Conservation (phyloP, 2,113 vertebrate genomes). For the Tylochromis polylepis region DNA sequence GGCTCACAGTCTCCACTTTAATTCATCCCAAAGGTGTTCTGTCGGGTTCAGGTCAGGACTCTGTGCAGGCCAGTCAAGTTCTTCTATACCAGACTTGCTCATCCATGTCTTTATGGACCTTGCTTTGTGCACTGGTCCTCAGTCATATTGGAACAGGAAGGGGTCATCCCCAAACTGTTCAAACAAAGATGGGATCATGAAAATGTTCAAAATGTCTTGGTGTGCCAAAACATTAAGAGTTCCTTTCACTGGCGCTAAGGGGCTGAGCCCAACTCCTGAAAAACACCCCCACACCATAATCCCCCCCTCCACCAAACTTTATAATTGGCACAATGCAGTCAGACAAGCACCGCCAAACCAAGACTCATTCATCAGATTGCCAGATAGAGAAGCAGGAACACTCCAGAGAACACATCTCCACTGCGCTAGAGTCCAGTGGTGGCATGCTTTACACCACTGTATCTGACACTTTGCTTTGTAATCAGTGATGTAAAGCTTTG, state of each 20-base stretch:
- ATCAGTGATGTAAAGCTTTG: neutral
- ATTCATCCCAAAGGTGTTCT: neutral
- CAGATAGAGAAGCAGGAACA: neutral
- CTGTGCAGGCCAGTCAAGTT: neutral
- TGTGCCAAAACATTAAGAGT: neutral
- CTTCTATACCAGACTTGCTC: neutral
- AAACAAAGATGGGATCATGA: neutral
- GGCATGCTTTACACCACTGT: neutral
- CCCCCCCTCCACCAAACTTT: neutral
- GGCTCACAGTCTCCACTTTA: neutral
- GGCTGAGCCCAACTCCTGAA: neutral
- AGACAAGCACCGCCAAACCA: neutral
- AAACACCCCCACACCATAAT: neutral
- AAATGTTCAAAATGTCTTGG: neutral
- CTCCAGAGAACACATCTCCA: neutral
- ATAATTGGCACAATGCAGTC: neutral
- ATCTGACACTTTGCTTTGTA: neutral
- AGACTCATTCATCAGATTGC: neutral
- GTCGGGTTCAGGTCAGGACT: neutral
- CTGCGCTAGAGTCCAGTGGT: neutral
- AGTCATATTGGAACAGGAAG: neutral
- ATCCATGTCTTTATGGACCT: neutral
- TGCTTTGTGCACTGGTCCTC: neutral
- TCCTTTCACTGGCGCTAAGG: neutral
- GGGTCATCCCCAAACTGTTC: neutral